Evolutionary conservation across 2,888 invertebrate genomes (phyloP).

Genomic region (Xestia c-nigrum): DNA sequence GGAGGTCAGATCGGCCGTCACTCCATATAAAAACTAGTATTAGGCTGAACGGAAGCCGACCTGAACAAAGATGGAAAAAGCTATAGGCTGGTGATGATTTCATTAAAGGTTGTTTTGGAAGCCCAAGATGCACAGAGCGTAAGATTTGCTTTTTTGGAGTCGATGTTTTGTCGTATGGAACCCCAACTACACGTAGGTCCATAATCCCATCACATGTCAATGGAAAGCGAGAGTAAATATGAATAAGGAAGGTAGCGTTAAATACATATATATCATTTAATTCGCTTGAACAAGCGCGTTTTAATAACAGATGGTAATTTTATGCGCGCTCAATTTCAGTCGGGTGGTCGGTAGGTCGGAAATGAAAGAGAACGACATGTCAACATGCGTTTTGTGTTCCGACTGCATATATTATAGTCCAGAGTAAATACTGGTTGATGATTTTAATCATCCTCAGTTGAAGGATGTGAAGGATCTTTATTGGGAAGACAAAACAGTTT

Average conservation of each 20-base stretch:
- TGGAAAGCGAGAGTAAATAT: slow-evolving; percentile 26
- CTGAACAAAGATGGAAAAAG: not conserved
- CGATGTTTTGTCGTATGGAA: not conserved
- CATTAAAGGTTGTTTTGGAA: not conserved
- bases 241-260: slow-evolving; percentile 53
- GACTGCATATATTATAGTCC: slow-evolving; percentile 35
- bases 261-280: slow-evolving; percentile 64
- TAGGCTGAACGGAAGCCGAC: not conserved
- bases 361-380: slow-evolving; percentile 40
- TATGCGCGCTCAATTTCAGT: slow-evolving; percentile 75
- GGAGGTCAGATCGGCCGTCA: not conserved
- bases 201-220: slow-evolving; percentile 9
- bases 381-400: slow-evolving; percentile 50
- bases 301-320: slow-evolving; percentile 81
- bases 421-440: slow-evolving; percentile 16
- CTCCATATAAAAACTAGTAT: not conserved
- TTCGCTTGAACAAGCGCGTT: slow-evolving; percentile 67
- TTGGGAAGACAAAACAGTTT: not conserved
- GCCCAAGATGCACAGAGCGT: not conserved
- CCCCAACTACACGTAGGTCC: slow-evolving; percentile 4
- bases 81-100: not conserved
- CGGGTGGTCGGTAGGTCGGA: slow-evolving; percentile 74
- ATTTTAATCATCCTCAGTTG: not conserved
- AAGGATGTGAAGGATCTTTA: not conserved
- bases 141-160: not conserved